phyloP scores from a whole-genome alignment of 2,797 vertebrate genomes.

The Hyperoplus lanceolatus region DNA sequence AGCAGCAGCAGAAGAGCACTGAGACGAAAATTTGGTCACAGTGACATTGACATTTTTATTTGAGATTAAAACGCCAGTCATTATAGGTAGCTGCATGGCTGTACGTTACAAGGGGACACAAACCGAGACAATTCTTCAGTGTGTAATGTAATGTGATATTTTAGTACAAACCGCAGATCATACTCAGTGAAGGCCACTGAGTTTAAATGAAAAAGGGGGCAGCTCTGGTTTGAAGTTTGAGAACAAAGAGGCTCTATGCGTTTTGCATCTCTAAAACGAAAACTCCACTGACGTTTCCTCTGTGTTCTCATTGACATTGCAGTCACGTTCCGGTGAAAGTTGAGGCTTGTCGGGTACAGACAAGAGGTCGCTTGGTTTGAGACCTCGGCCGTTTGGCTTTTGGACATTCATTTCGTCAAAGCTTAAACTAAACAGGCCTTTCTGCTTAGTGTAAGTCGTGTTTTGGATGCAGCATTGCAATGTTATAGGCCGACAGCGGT shows the following conservation, averaged over 20 bases:
- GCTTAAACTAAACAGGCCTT: constrained; percentile 22
- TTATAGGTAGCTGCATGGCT: constrained; percentile 26
- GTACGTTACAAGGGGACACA: constrained; percentile 6
- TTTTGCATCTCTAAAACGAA: constrained; percentile 71
- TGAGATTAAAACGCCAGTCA: constrained; percentile 48
- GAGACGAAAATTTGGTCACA: constrained; percentile 43
- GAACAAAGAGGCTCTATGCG: constrained; percentile 81
- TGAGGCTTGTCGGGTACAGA: constrained; percentile 77
- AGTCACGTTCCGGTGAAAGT: constrained; percentile 86
- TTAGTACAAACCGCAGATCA: constrained; percentile 14
- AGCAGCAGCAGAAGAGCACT: constrained; percentile 42
- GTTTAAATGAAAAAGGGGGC: constrained; percentile 29
- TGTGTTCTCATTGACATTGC: constrained; percentile 79
- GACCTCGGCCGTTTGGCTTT: constrained; percentile 41
- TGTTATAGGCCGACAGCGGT: constrained; percentile 24
- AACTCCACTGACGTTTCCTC: constrained; percentile 71
- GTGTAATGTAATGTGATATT: constrained; percentile 1
- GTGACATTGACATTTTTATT: constrained; percentile 75
- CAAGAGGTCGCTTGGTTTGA: constrained; percentile 61
- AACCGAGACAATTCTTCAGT: constrained; percentile 12
- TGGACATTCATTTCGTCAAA: constrained; percentile 44
- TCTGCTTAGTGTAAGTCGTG: constrained; percentile 18
- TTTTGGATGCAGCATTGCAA: constrained; percentile 35
- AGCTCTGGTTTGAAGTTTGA: constrained; percentile 70
- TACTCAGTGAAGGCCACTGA: constrained; percentile 16